Conservation (phyloP, 2,797 vertebrate species). For the Pseudochirops cupreus region DNA sequence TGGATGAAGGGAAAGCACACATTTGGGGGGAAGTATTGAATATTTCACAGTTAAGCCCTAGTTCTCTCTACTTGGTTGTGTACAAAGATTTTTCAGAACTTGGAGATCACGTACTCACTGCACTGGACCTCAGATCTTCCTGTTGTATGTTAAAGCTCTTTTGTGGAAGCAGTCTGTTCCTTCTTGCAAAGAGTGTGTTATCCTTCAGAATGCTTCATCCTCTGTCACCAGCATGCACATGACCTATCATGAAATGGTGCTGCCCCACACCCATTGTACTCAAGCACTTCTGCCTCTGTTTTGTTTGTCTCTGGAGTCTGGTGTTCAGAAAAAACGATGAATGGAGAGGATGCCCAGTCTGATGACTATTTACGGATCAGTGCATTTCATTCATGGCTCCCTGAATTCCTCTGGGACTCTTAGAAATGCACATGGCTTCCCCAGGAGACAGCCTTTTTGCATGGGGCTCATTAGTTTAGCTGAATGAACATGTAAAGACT, state of each 20-base stretch:
- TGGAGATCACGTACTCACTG: not conserved
- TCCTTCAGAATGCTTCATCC: not conserved
- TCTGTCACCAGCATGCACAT: not conserved
- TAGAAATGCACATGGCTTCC: not conserved
- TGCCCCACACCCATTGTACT: not conserved
- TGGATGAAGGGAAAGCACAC: not conserved
- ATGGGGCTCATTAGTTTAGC: not conserved
- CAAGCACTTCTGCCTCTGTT: constrained; percentile 23
- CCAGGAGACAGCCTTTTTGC: not conserved
- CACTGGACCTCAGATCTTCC: constrained; percentile 3
- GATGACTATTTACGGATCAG: not conserved
- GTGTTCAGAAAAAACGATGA: constrained; percentile 7
- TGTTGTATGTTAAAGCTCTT: constrained; percentile 16
- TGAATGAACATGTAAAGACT: not conserved
- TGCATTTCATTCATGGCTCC: not conserved
- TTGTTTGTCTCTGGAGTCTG: constrained; percentile 29
- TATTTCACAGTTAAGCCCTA: not conserved
- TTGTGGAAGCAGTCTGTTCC: not conserved
- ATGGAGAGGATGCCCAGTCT: not conserved
- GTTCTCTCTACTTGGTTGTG: not conserved
- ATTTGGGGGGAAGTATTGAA: not conserved
- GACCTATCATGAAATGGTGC: not conserved
- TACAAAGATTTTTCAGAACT: not conserved
- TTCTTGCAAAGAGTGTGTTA: not conserved
- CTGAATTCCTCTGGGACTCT: not conserved